phyloP scores from a whole-genome alignment of 2,113 vertebrate genomes.

The Myodes glareolus region DNA sequence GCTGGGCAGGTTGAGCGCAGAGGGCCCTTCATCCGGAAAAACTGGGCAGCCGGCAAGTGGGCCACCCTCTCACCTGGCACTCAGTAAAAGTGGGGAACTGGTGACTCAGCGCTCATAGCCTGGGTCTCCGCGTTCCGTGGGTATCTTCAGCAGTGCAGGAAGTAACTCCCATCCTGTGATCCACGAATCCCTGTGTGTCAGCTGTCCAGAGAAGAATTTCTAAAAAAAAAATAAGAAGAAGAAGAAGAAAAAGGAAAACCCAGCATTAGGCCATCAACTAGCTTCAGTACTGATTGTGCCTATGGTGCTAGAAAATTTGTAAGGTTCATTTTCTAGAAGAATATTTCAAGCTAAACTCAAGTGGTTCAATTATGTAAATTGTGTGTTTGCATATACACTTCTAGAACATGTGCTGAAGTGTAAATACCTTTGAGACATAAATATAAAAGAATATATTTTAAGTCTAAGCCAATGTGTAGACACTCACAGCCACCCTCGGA shows the following conservation, averaged over 20 bases:
- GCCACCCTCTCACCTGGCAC: neutral
- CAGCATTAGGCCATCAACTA: neutral
- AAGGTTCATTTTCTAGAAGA: neutral
- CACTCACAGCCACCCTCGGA: neutral
- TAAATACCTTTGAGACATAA: neutral
- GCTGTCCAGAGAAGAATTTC: neutral
- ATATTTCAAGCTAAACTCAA: neutral
- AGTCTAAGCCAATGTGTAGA: neutral
- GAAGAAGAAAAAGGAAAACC: neutral
- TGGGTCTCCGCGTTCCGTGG: neutral
- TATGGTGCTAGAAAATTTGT: neutral
- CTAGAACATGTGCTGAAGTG: neutral
- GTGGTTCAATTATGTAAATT: neutral
- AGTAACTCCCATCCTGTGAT: neutral
- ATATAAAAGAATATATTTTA: neutral
- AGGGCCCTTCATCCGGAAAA: neutral
- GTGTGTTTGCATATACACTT: neutral
- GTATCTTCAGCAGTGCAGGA: accelerated
- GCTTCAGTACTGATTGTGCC: neutral
- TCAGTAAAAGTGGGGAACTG: neutral
- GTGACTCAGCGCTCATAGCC: accelerated
- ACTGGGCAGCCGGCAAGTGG: neutral
- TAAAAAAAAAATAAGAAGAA: no score
- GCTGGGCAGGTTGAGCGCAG: neutral
- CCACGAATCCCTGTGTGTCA: neutral